Percentiles rank a stretch among this genome's conserved stretches.
Evolutionary conservation across 1,140 invertebrate genomes (phyloP).

Genomic region (Phocides pigmalion): DNA sequence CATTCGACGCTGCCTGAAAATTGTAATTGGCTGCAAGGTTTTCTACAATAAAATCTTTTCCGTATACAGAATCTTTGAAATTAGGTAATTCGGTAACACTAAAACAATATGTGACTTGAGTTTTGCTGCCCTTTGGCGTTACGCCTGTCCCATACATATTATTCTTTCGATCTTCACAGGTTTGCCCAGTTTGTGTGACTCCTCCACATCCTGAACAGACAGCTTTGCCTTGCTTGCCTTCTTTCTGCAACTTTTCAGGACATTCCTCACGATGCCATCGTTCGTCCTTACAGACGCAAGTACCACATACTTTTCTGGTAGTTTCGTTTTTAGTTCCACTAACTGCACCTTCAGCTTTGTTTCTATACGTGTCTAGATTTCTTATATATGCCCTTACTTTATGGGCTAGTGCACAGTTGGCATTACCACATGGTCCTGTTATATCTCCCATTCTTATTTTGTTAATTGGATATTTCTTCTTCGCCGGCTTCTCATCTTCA

Average conservation of each 20-base stretch:
- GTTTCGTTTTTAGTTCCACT: slow-evolving; percentile 47
- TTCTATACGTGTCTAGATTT: slow-evolving; percentile 71
- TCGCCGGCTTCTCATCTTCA: slow-evolving; percentile 35
- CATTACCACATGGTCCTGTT: slow-evolving; percentile 72
- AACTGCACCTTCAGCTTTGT: slow-evolving; percentile 48
- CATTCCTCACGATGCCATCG: slow-evolving; percentile 68
- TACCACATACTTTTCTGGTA: slow-evolving; percentile 65
- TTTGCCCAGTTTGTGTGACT: slow-evolving; percentile 49
- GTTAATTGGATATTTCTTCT: slow-evolving; percentile 64
- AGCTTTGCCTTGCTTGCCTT: slow-evolving; percentile 40
- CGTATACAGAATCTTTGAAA: slow-evolving; percentile 50
- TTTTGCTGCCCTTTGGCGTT: slow-evolving; percentile 57
- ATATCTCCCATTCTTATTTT: slow-evolving; percentile 79
- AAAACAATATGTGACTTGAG: slow-evolving; percentile 58
- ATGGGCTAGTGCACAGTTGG: slow-evolving; percentile 70
- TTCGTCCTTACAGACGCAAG: slow-evolving; percentile 75
- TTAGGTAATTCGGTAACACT: slow-evolving; percentile 55
- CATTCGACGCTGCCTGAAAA: slow-evolving; percentile 7
- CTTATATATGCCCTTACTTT: slow-evolving; percentile 74
- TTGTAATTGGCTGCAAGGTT: slow-evolving; percentile 36
- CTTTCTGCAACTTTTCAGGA: slow-evolving; percentile 45
- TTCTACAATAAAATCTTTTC: slow-evolving; percentile 38
- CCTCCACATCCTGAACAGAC: slow-evolving; percentile 65
- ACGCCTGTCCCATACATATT: slow-evolving; percentile 54
- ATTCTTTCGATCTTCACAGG: slow-evolving; percentile 63